phyloP scores from a whole-genome alignment of 2,888 invertebrate genomes.

The Thumatha senex region DNA sequence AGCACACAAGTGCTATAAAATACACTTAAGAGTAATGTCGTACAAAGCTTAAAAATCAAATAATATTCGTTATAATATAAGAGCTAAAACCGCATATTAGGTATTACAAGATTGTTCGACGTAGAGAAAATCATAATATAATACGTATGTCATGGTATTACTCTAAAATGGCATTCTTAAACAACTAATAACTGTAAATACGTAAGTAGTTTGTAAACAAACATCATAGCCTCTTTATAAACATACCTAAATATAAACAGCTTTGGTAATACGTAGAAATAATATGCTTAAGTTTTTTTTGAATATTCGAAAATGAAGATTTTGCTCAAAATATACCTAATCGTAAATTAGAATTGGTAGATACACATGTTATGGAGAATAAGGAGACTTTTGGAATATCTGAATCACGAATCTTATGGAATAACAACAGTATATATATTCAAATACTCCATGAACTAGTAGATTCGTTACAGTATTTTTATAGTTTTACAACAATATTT shows the following conservation, averaged over 20 bases:
- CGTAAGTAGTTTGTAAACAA: constrained; percentile 14
- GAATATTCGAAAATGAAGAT: too few species aligned
- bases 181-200: background rate
- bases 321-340: too few species aligned
- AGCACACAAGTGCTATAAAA: constrained; percentile 56
- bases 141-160: constrained; percentile 3
- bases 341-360: too few species aligned
- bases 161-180: constrained; percentile 2
- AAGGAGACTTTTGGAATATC: too few species aligned
- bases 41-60: constrained; percentile 45
- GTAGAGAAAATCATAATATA: constrained; percentile 3
- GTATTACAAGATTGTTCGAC: constrained; percentile 8
- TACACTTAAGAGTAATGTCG: constrained; percentile 44
- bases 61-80: constrained; percentile 34
- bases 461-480: too few species aligned
- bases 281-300: background rate
- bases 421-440: too few species aligned
- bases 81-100: constrained; percentile 17
- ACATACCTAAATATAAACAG: constrained; percentile 40
- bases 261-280: constrained; percentile 52
- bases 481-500: background rate
- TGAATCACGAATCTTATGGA: too few species aligned
- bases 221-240: constrained; percentile 54
- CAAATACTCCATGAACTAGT: too few species aligned
- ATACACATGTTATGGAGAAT: too few species aligned